Base-by-base conservation (phyloP, 2,888 invertebrate genomes). In the Rhyacophila evoluta region DNA sequence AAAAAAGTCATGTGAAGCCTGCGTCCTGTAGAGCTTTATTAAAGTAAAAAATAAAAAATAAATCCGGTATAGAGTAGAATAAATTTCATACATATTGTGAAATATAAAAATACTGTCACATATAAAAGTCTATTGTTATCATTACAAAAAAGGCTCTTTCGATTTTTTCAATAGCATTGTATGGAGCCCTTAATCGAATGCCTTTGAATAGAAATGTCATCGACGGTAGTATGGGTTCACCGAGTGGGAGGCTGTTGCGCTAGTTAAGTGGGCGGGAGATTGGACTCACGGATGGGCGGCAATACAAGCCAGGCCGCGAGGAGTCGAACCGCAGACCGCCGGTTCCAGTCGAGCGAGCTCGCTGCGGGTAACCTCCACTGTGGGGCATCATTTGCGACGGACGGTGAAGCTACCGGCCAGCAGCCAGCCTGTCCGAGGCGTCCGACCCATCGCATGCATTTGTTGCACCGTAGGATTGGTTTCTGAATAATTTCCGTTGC, bases 311-410 rank as follows among this genome's bases (percentile, higher is more conserved):
- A 55, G 75, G 39, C 33, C 28, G 29, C 15, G n/a, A 15, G 76
- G 68, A 55, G 36, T 73, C 73, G 39, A 41, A 77, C 79, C 79
- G 67, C 77, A 77, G 38, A 76, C 77, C 72, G 72, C 33, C 36
- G 69, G 74, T 72, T 74, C 72, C 72, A 55, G 41, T 55, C 41
- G 41, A 55, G 41, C 41, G 19, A 72, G 36, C 76, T 36, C 33
- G 25, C 72, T 72, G n/a, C 55, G 55, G 76, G 76, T 76, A 33
- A 41, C 37, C 76, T n/a, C 33, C 38, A 76, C 76, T 33, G 71
- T 36, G 33, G 37, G 72, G 36, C 72, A 72, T 72, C 72, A 37
- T 72, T 72, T 72, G 72, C 19, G 37, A 25, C 15, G 36, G 19
- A 12, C 72, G 36, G 37, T 19, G 19, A 15, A 33, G n/a, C 69